phyloP scores from a whole-genome alignment of 2,113 vertebrate species.

The Falcunculus frontatus region DNA sequence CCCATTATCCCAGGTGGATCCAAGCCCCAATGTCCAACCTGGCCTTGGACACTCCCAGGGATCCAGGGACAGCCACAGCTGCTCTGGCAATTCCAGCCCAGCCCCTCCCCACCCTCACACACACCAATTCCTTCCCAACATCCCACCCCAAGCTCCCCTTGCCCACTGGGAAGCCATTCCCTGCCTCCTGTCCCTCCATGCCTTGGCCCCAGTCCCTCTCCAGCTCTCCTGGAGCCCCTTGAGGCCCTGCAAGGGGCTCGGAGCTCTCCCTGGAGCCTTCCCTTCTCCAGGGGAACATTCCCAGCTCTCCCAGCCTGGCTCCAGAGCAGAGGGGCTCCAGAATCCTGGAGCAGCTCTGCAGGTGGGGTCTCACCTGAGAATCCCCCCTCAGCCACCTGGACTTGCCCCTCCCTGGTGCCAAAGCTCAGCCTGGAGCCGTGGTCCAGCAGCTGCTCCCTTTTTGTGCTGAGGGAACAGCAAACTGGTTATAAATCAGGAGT shows the following conservation, averaged over 20 bases:
- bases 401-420: neutral
- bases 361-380: neutral
- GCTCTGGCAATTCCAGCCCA: neutral
- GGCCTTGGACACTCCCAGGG: neutral
- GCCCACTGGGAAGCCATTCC: too few relatives aligned
- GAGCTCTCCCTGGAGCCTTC: neutral
- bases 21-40: neutral
- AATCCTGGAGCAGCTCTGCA: neutral
- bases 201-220: neutral
- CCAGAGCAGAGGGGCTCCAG: too few relatives aligned
- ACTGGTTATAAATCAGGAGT: neutral
- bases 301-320: neutral
- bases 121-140: too few relatives aligned
- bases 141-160: too few relatives aligned
- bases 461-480: neutral
- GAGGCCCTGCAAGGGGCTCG: too few relatives aligned
- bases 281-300: neutral
- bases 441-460: neutral
- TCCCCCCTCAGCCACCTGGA: neutral
- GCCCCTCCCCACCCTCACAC: too few relatives aligned
- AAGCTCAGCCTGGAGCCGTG: neutral
- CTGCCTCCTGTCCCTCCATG: too few relatives aligned
- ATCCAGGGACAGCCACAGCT: neutral
- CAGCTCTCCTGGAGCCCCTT: neutral
- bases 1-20: accelerated